Base-by-base conservation (phyloP, 1,140 invertebrate species). In the Brachionus plicatilis region DNA sequence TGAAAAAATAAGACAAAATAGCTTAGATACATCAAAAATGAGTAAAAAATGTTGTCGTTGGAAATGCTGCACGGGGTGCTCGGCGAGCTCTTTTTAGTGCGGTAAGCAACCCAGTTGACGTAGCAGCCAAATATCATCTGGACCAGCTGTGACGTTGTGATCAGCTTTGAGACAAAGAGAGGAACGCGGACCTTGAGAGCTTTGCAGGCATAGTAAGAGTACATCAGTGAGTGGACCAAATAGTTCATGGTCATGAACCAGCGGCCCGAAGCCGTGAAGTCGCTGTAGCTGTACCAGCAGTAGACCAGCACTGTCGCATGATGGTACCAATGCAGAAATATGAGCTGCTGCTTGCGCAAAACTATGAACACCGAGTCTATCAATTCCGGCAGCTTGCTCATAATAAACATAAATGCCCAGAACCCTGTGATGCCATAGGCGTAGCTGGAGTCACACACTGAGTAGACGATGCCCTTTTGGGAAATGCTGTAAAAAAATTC, bases 221-320 rank as follows among this genome's bases (percentile, higher is more conserved):
- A 99, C 97, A 99, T 99, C 86, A 97, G 91, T 85, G 95, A 50
- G 90, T 99, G 97, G 24, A 99, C 96, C 86, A 93, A 94, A 90
- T 96, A 99, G 90, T 99, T 99, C 94, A 99, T 97, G 17, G 96
- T 94, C 88, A 98, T 95, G 89, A 97, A 99, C 96, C 97, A 99
- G 66, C 96, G 92, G 56, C 84, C 84, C 14, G 47, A 65, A 11
- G 72, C 72, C 0, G 53, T 65, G 24, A 53, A 78, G 20, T 85
- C 83, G 1, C 65, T 94, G 90, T 98, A 99, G 3, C 94, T 96
- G 91, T 96, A 98, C 96, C 96, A 99, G 4, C 94, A 94, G 90
- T 98, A 99, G 29, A 98, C 92, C 27, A 99, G 92, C 4, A 93
- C 92, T 24, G 92, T 92, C 14, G 92, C 90, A 87, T 93, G 92